These are phyloP conservation scores for Tubulanus polymorphus DNA, from an alignment of 2,888 invertebrate genomes.

Conservation along the genomic window DNA sequence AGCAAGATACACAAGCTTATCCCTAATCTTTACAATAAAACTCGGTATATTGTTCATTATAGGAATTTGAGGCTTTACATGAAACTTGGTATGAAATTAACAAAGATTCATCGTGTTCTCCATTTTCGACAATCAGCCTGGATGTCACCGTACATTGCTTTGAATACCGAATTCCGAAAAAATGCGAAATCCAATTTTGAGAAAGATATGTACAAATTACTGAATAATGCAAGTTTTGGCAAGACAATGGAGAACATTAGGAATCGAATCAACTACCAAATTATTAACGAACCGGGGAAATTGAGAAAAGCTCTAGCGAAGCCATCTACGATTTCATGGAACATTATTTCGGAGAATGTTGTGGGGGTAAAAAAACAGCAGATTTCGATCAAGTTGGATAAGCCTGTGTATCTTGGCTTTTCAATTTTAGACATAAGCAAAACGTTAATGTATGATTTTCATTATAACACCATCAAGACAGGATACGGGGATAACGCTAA, in stretches of 20 bases:
- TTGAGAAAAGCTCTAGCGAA: not conserved
- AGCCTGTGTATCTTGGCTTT: not conserved
- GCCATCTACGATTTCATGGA: not conserved
- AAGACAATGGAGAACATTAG: constrained; percentile 1
- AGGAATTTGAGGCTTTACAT: not conserved
- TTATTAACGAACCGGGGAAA: not conserved
- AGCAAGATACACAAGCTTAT: not conserved
- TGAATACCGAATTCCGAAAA: not conserved
- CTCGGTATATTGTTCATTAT: not conserved
- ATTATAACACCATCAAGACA: not conserved
- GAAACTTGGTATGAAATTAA: not conserved
- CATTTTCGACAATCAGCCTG: not conserved
- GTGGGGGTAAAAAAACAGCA: not conserved
- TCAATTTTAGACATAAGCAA: not conserved
- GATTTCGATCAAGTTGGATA: not conserved
- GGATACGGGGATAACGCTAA: not conserved
- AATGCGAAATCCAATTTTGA: not conserved
- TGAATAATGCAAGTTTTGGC: not conserved
- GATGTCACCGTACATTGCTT: not conserved
- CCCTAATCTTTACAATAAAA: not conserved
- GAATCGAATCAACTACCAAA: not conserved
- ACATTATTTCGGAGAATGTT: not conserved
- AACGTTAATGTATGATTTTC: not conserved
- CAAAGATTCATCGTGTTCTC: not conserved
- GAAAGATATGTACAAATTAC: not conserved